Conservation (phyloP, 2,797 vertebrate genomes). For the Oryzias dopingdopingensis region DNA sequence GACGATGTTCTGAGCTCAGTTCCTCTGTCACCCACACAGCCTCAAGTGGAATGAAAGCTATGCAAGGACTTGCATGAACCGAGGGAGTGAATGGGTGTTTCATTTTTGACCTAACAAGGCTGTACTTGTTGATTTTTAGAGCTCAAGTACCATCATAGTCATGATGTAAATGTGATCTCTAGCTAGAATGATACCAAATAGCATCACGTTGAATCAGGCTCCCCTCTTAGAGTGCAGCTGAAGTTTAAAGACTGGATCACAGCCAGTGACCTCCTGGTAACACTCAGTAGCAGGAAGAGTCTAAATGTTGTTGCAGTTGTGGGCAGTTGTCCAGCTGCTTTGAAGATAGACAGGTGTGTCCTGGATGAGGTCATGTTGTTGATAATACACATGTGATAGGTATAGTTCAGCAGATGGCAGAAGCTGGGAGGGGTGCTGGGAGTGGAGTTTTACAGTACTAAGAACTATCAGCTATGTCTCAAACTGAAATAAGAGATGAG, state of each 20-base stretch:
- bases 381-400: slow-evolving; percentile 51
- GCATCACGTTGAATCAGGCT: slow-evolving; percentile 23
- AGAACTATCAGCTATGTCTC: slow-evolving; percentile 28
- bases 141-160: slow-evolving; percentile 18
- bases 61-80: slow-evolving; percentile 48
- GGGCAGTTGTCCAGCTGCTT: slow-evolving; percentile 47
- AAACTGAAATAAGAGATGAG: slow-evolving; percentile 23
- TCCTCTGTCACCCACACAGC: slow-evolving; percentile 50
- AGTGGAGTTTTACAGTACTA: slow-evolving; percentile 40
- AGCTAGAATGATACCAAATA: slow-evolving; percentile 21
- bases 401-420: slow-evolving; percentile 49
- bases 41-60: slow-evolving; percentile 56
- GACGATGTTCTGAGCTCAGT: slow-evolving; percentile 46
- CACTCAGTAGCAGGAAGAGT: slow-evolving; percentile 36
- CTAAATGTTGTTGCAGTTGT: slow-evolving; percentile 35
- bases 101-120: slow-evolving; percentile 49
- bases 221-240: slow-evolving; percentile 7
- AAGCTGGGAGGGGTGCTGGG: slow-evolving; percentile 50
- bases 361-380: slow-evolving; percentile 40
- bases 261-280: slow-evolving; percentile 26
- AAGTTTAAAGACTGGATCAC: slow-evolving; percentile 25
- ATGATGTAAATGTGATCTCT: slow-evolving; percentile 23
- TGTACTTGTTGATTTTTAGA: slow-evolving; percentile 54
- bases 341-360: slow-evolving; percentile 57
- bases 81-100: slow-evolving; percentile 39